Evolutionary conservation across 2,113 vertebrate genomes (phyloP).

Genomic region (Otus sunia): DNA sequence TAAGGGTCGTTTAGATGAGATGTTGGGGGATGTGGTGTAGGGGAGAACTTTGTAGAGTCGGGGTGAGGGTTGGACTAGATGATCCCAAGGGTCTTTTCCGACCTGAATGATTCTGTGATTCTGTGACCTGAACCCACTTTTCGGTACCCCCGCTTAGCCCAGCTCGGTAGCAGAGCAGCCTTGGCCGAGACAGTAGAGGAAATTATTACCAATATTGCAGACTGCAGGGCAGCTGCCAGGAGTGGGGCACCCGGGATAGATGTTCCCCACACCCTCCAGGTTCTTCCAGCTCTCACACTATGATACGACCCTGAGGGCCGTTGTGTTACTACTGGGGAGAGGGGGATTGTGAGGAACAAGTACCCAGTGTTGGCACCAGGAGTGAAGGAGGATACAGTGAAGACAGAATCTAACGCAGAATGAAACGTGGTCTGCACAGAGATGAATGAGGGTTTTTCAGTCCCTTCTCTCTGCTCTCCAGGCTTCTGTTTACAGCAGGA

Average conservation of each 20-base stretch:
- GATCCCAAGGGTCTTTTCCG: too few species aligned
- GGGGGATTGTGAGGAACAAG: background rate
- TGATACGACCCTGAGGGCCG: background rate
- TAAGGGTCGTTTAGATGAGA: too few species aligned
- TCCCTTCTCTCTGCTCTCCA: background rate
- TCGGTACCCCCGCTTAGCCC: background rate
- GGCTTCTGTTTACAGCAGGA: background rate
- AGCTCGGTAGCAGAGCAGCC: background rate
- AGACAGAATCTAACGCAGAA: background rate
- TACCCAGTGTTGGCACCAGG: too few species aligned
- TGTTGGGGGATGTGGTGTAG: too few species aligned
- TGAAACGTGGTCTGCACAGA: background rate
- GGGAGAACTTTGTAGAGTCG: too few species aligned
- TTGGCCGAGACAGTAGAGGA: background rate
- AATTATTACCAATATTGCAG: background rate
- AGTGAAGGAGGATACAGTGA: background rate
- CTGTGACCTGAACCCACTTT: background rate
- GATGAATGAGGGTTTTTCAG: background rate
- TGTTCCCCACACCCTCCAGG: background rate
- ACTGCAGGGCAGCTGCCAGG: background rate
- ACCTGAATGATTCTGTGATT: too few species aligned
- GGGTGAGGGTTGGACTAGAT: too few species aligned
- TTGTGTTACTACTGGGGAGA: background rate
- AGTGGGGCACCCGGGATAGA: background rate
- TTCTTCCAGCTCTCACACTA: fast-evolving